Base-by-base conservation (phyloP, 2,888 invertebrate species). In the Xestoiulus laeticollis region DNA sequence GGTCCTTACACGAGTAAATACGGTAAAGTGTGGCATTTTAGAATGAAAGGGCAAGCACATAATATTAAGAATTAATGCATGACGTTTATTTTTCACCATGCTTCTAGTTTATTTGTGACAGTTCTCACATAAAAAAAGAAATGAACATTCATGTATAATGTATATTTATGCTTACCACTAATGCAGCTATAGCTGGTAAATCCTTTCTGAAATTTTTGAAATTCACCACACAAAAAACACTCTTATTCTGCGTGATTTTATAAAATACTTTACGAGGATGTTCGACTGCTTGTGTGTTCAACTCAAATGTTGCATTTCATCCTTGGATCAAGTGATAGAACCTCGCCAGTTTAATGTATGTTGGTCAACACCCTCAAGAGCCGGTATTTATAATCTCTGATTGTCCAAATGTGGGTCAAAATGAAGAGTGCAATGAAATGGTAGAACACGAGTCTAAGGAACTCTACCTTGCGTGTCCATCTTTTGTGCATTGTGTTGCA, bases 391-490 rank as follows among this genome's bases (percentile, higher is more conserved):
- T 85, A 85, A 85, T 85, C 43, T 85, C 44, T 43, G 44, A 44
- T 85, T 44, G 78, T 78, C 44, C 85, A 85, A 84, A 85, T 85
- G 85, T 85, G 44, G 85, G 85, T 85, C 85, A 85, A 38, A 85
- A 85, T 85, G 85, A 85, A 85, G 85, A 85, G 85, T 85, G 85
- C 85, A 85, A 85, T 85, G 85, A 85, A 85, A 85, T 85, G 85
- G 85, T 43, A 85, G 44, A 85, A 85, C 85, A 85, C 85, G 22
- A 85, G 85, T 43, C 85, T 85, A 85, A 44, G 85, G 78, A 78
- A 78, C 78, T 78, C 78, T 78, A 78, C 85, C n/a, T 22, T 85
- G 38, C 22, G 44, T 44, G 19, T 85, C 43, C n/a, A 16, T 85
- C 85, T 22, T 43, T 85, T 85, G 30, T 30, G 38, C 85, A 43